phyloP scores from a whole-genome alignment of 2,113 vertebrate genomes.

The Panthera leo region DNA sequence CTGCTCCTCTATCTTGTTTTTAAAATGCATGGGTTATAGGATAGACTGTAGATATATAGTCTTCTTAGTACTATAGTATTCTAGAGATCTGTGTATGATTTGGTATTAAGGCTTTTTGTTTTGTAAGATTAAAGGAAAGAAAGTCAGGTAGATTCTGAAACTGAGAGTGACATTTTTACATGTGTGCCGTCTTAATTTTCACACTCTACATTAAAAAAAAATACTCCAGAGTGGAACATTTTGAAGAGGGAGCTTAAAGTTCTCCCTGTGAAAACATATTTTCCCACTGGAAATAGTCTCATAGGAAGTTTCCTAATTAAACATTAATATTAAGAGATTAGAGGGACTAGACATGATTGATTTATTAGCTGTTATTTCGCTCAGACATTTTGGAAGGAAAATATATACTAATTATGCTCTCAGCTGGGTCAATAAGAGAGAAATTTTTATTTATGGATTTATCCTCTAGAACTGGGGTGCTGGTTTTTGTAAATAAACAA shows the following conservation, averaged over 20 bases:
- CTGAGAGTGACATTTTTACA: conserved; percentile 25
- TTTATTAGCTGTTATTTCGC: conserved; percentile 32
- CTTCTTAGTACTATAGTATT: not conserved
- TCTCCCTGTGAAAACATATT: conserved; percentile 42
- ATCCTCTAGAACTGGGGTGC: not conserved
- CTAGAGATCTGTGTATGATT: not conserved
- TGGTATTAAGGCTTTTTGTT: conserved; percentile 46
- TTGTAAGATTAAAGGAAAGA: conserved; percentile 57
- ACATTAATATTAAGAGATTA: not conserved
- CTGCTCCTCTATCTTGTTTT: not conserved
- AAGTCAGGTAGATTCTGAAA: conserved; percentile 60
- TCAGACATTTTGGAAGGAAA: conserved; percentile 15
- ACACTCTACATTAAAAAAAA: conserved; percentile 42
- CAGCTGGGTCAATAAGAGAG: not conserved
- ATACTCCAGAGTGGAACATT: conserved; percentile 30
- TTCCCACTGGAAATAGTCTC: not conserved
- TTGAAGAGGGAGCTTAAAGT: conserved; percentile 42
- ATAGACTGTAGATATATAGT: not conserved
- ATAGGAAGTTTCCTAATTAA: conserved; percentile 10
- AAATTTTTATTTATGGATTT: conserved; percentile 19
- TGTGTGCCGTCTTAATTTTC: conserved; percentile 46
- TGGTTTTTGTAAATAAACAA: conserved; percentile 10
- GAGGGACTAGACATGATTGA: not conserved
- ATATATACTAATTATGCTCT: not conserved
- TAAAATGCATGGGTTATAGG: not conserved